Percentiles rank a stretch among this genome's conserved stretches.
These are phyloP conservation scores for Myotis pilosus DNA, from an alignment of 2,797 vertebrate genomes.

Conservation along the genomic window DNA sequence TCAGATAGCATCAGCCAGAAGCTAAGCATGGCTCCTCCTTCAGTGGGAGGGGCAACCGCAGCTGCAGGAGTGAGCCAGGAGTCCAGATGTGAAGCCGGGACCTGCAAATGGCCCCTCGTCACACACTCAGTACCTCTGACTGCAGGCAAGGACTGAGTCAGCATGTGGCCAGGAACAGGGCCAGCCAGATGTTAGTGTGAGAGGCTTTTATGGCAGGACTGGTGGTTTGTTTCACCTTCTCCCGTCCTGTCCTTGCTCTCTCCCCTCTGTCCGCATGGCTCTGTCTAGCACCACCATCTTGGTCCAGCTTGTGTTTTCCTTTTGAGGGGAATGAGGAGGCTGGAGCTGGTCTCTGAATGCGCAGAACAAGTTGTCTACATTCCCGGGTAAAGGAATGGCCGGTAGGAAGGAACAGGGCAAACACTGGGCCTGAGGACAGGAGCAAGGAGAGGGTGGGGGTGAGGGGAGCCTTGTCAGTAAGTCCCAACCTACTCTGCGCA, in stretches of 20 bases:
- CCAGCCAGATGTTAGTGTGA: too few relatives aligned
- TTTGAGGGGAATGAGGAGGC: background rate
- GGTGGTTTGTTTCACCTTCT: background rate
- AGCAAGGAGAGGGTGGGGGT: background rate
- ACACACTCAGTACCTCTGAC: background rate
- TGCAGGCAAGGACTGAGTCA: background rate
- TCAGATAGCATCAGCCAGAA: fast-evolving
- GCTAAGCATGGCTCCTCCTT: background rate
- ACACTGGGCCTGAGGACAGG: background rate
- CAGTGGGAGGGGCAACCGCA: fast-evolving
- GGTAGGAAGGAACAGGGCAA: background rate
- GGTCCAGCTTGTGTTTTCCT: background rate
- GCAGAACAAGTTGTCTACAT: background rate
- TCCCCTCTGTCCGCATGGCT: background rate
- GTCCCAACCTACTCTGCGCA: background rate
- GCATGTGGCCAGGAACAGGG: background rate
- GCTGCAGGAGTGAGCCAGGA: background rate
- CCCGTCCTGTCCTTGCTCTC: background rate
- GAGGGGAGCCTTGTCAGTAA: background rate
- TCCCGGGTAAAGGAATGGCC: background rate
- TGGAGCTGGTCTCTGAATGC: background rate
- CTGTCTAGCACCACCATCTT: background rate
- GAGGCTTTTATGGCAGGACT: fast-evolving
- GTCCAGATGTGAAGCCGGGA: background rate
- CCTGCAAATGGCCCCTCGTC: background rate